phyloP scores from a whole-genome alignment of 2,888 invertebrate genomes.

The Colostygia pectinataria region DNA sequence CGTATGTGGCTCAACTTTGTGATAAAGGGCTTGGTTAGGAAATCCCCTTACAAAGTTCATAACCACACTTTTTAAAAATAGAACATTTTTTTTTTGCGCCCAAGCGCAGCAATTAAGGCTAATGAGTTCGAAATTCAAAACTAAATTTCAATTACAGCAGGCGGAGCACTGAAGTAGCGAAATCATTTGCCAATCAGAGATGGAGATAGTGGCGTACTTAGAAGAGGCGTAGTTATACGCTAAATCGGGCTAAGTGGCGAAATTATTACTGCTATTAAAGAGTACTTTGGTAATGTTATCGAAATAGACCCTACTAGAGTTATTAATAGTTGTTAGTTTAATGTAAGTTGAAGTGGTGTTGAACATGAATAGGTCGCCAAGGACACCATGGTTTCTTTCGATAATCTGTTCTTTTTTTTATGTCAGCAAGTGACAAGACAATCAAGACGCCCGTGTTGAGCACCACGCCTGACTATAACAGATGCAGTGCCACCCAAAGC shows the following conservation, averaged over 20 bases:
- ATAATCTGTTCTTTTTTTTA: no score
- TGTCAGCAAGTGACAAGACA: no score
- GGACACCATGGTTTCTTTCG: no score
- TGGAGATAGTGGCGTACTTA: slow-evolving; percentile 32
- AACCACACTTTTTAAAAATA: no score
- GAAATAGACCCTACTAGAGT: neutral
- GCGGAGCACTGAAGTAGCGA: slow-evolving; percentile 40
- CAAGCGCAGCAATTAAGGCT: slow-evolving; percentile 37
- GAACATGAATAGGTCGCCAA: no score
- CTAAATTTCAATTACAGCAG: slow-evolving; percentile 39
- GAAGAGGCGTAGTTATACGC: slow-evolving; percentile 40
- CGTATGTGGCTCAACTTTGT: no score
- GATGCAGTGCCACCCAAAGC: no score
- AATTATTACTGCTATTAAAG: slow-evolving; percentile 5
- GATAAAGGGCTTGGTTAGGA: no score
- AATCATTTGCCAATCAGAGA: slow-evolving; percentile 38
- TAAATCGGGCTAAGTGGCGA: slow-evolving; percentile 23
- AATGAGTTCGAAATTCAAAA: slow-evolving; percentile 40
- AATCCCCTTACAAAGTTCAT: no score
- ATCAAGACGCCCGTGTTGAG: no score
- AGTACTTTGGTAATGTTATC: neutral
- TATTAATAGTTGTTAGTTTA: neutral
- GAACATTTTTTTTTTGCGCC: slow-evolving; percentile 6
- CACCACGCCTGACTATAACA: no score
- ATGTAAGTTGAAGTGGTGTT: no score